A percentile compares a stretch with the other conserved stretches of the same genome.
Conservation (phyloP, 2,797 vertebrate species). For the Notolepis coatsorum region DNA sequence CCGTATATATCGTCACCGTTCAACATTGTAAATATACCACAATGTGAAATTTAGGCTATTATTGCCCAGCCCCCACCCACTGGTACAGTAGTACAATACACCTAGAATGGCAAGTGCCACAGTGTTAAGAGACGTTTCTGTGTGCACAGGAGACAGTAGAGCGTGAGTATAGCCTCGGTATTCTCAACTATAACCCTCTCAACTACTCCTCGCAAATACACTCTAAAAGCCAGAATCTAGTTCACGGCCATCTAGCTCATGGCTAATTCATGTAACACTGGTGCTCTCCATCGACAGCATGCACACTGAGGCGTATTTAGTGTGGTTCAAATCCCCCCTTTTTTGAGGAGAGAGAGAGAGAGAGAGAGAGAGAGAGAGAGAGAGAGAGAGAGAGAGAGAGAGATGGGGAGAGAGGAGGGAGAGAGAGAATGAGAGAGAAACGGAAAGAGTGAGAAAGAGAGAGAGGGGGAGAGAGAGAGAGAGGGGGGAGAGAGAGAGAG, state of each 20-base stretch:
- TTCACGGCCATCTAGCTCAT: conserved; percentile 64
- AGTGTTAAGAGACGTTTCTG: conserved; percentile 1
- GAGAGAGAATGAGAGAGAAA: no score
- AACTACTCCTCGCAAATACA: conserved; percentile 17
- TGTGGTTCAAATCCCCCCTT: not conserved
- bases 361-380: not conserved
- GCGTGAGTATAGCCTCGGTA: not conserved
- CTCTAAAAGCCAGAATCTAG: conserved; percentile 64
- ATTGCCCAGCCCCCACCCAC: no score
- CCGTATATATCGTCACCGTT: no score
- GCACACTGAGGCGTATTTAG: conserved; percentile 14
- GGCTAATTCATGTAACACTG: conserved; percentile 67
- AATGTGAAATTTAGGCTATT: no score
- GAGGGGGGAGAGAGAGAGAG: not conserved
- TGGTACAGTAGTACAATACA: no score
- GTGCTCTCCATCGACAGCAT: conserved; percentile 47
- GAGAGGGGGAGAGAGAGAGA: not conserved
- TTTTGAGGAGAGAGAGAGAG: conserved; percentile 11
- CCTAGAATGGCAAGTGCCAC: no score
- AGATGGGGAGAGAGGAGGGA: not conserved
- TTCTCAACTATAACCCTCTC: not conserved
- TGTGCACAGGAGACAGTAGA: not conserved
- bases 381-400: not conserved
- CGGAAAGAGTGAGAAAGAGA: no score
- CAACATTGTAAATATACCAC: no score